phyloP scores from a whole-genome alignment of 2,797 vertebrate species.

The Eulemur albifrons region DNA sequence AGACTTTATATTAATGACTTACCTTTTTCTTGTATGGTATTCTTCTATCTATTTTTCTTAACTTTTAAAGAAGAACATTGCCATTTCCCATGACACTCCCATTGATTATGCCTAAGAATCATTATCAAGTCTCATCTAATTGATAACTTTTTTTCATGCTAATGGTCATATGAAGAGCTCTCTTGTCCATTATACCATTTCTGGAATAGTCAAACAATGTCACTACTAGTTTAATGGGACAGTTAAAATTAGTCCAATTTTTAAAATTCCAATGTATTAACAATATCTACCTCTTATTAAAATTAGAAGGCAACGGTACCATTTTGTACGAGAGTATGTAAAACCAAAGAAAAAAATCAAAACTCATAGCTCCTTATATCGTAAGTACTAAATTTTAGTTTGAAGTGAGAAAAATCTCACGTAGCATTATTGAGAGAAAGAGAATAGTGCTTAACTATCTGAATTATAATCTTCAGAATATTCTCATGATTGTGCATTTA shows the following conservation, averaged over 20 bases:
- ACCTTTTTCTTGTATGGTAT: constrained; percentile 56
- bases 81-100: constrained; percentile 37
- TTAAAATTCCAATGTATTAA: not conserved
- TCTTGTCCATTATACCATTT: not conserved
- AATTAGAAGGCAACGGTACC: not conserved
- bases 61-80: constrained; percentile 69
- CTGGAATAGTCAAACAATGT: not conserved
- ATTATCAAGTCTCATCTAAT: not conserved
- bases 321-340: not conserved
- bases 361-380: not conserved
- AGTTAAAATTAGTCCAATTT: not conserved
- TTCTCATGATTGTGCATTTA: not conserved
- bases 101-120: constrained; percentile 54
- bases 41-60: constrained; percentile 54
- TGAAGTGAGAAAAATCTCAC: not conserved
- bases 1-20: constrained; percentile 71
- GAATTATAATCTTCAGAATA: not conserved
- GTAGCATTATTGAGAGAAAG: not conserved
- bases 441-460: not conserved
- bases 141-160: not conserved
- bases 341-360: not conserved
- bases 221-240: not conserved
- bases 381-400: not conserved
- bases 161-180: not conserved
- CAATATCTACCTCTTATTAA: not conserved